Percentiles rank a stretch among this genome's conserved stretches.
Evolutionary conservation across 1,140 invertebrate genomes (phyloP).

Genomic region (Panulirus ornatus): DNA sequence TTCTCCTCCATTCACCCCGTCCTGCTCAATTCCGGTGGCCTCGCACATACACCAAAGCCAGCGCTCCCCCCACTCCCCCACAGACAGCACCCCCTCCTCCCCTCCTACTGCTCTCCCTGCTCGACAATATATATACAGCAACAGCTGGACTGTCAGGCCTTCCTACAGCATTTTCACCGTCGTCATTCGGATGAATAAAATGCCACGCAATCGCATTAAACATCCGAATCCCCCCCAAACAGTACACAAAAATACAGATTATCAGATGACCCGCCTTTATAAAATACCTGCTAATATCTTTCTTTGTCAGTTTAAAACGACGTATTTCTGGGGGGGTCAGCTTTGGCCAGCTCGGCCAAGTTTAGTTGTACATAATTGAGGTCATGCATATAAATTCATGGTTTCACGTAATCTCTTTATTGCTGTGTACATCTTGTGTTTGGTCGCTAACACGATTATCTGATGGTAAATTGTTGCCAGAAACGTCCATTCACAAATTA

Average conservation of each 20-base stretch:
- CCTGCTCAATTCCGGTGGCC: background rate
- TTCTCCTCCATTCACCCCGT: background rate
- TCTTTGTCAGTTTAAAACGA: background rate
- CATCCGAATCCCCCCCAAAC: background rate
- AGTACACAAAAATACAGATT: background rate
- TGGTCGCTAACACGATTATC: background rate
- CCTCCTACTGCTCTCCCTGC: background rate
- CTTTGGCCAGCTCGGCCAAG: background rate
- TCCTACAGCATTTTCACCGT: no score
- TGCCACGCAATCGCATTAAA: background rate
- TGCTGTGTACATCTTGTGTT: background rate
- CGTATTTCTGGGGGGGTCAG: background rate
- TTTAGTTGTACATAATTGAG: background rate
- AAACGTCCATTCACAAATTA: background rate
- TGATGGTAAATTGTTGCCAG: background rate
- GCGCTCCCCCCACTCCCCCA: background rate
- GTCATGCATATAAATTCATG: background rate
- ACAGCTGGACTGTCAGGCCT: no score
- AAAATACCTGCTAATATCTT: background rate
- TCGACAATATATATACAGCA: constrained; percentile 19
- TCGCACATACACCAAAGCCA: background rate
- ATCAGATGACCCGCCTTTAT: background rate
- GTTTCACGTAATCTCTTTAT: background rate
- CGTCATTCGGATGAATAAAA: no score
- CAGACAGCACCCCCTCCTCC: background rate